phyloP scores from a whole-genome alignment of 2,113 vertebrate genomes.

The Crotalus helleri region DNA sequence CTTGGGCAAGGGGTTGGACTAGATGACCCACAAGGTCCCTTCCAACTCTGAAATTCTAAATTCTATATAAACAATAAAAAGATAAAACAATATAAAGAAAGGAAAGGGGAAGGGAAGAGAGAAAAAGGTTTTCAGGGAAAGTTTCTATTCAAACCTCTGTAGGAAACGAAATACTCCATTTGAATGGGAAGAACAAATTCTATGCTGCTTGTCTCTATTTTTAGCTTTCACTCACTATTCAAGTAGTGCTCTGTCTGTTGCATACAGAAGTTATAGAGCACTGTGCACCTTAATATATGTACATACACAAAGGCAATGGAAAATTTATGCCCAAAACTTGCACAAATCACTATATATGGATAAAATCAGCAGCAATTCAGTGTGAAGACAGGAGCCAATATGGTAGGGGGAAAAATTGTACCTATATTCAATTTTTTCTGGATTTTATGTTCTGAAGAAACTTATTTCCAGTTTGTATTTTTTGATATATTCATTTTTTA shows the following conservation, averaged over 20 bases:
- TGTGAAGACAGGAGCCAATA: slow-evolving; percentile 35
- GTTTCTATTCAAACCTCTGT: too few species aligned
- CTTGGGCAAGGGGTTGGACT: too few species aligned
- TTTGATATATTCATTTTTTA: neutral
- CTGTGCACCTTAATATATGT: neutral
- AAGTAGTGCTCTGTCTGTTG: neutral
- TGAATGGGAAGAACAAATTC: neutral
- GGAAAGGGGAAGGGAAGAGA: too few species aligned
- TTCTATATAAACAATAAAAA: too few species aligned
- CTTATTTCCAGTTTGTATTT: accelerated
- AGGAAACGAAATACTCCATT: too few species aligned
- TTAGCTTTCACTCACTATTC: neutral
- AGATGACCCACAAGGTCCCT: too few species aligned
- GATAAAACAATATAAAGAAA: too few species aligned
- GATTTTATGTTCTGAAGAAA: neutral
- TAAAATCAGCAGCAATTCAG: slow-evolving; percentile 29
- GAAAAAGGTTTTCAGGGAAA: too few species aligned
- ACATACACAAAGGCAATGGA: slow-evolving; percentile 10
- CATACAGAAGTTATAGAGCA: slow-evolving; percentile 31
- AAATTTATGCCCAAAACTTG: neutral
- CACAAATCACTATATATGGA: neutral
- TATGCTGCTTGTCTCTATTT: neutral
- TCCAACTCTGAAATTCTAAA: too few species aligned
- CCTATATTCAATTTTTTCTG: neutral
- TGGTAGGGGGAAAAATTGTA: too few species aligned